Evolutionary conservation across 2,888 invertebrate species (phyloP), one percentile per base, ranked within the genome.

Genomic region (Nymphalis polychloros): DNA sequence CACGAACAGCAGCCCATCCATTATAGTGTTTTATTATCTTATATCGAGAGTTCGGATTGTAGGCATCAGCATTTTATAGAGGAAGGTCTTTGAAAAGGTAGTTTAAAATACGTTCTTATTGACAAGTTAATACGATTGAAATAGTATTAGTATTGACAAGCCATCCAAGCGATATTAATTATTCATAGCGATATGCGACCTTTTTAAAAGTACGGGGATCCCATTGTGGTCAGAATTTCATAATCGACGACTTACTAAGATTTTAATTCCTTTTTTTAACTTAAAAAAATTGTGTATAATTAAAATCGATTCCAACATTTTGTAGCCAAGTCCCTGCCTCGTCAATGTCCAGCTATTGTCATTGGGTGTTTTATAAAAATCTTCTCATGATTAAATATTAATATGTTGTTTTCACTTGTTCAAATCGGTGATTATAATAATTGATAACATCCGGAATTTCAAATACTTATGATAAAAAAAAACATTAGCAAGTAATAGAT

Each of bases 21-120:
- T 89, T 90, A 89, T 85, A 86, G 82, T 81, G 81, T 87, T 89
- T 89, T 89, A 89, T 89, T 87, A 89, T 88, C 86, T 87, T 79
- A 81, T 83, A 86, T 89, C 84, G 89, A 87, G 85, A 84, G 67
- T 85, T 75, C 80, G 79, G 86, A 84, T 89, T 81, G 86, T 84
- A 82, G 83, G 79, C 83, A 81, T 81, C 79, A 73, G 71, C 67
- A 74, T 76, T 77, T 70, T 70, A 70, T 76, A 76, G 72, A 70
- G 75, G 75, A 75, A 72, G 71, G 64, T 69, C 67, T 73, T 66
- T 64, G 59, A 63, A 59, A 49, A 59, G 71, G 64, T 60, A 72
- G 62, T 77, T 76, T 75, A 63, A 85, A 89, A 86, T 81, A 71
- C 73, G 80, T 72, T 77, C 84, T 80, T 89, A 84, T 68, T 50